Percentiles rank a stretch among this genome's conserved stretches.
Conservation (phyloP, 2,888 invertebrate genomes). For the Limnephilus lunatus region DNA sequence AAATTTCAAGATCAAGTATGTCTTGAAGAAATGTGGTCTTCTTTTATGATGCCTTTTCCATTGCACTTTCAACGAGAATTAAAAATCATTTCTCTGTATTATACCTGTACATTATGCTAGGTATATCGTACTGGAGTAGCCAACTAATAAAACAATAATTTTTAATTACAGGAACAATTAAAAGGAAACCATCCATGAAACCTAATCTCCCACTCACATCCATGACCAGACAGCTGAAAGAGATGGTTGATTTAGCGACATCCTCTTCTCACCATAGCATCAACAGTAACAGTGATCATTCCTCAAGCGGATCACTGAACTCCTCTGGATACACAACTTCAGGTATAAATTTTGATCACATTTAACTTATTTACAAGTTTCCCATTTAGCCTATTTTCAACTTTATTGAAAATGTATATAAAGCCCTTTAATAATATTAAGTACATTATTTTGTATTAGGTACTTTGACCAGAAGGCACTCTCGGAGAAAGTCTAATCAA, state of each 20-base stretch:
- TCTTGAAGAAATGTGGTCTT: not conserved
- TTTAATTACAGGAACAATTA: conserved; percentile 84
- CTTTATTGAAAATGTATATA: not conserved
- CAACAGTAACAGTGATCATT: conserved; percentile 70
- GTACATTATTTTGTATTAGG: conserved; percentile 67
- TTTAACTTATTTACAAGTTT: not conserved
- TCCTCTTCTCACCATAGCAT: conserved; percentile 67
- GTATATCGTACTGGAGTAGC: not conserved
- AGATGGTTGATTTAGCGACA: conserved; percentile 84
- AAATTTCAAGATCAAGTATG: not conserved
- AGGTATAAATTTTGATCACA: conserved; percentile 47
- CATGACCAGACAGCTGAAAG: conserved; percentile 92
- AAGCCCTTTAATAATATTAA: not conserved
- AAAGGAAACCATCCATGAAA: conserved; percentile 94
- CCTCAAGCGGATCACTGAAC: conserved; percentile 69
- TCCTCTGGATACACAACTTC: conserved; percentile 65
- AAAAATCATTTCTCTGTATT: not conserved
- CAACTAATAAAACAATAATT: conserved; percentile 68
- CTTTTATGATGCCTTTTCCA: too few species aligned
- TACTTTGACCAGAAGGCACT: conserved; percentile 80
- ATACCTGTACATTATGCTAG: not conserved
- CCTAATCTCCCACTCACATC: conserved; percentile 93
- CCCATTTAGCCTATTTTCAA: not conserved
- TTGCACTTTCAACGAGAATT: not conserved
- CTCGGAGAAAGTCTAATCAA: conserved; percentile 70